A percentile compares a stretch with the other conserved stretches of the same genome.
Evolutionary conservation across 1,140 invertebrate species (phyloP).

Genomic region (Scaptodrosophila lebanonensis): DNA sequence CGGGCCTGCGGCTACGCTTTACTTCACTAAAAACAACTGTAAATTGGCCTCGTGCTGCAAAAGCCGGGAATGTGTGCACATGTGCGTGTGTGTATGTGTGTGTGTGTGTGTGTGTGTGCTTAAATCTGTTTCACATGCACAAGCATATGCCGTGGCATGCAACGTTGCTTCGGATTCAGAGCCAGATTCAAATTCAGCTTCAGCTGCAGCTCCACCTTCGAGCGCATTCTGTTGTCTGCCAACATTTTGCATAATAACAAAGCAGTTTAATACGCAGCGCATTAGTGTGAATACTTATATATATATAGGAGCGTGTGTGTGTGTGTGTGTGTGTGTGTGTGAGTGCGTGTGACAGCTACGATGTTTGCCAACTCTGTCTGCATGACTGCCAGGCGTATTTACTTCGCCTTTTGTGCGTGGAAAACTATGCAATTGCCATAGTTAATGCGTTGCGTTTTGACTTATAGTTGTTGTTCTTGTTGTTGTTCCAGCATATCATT

Average conservation of each 20-base stretch:
- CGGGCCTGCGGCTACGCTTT: conserved; percentile 51
- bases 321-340: conserved; percentile 44
- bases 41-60: too few relatives aligned
- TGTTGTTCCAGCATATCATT: neutral
- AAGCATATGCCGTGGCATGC: conserved; percentile 44
- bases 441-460: conserved; percentile 60
- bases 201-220: too few relatives aligned
- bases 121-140: conserved; percentile 1
- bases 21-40: conserved; percentile 44
- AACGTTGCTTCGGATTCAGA: too few relatives aligned
- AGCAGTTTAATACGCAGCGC: conserved; percentile 47
- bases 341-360: conserved; percentile 28
- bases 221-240: neutral
- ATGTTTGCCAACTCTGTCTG: conserved; percentile 29
- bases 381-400: conserved; percentile 22
- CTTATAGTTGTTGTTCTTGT: too few relatives aligned
- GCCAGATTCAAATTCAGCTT: too few relatives aligned
- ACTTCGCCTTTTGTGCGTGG: conserved; percentile 35
- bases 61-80: neutral
- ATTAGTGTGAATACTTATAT: conserved; percentile 43
- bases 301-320: neutral
- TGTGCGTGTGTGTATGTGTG: conserved; percentile 37
- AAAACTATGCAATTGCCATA: conserved; percentile 40
- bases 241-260: conserved; percentile 13
- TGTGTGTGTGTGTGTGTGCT: conserved; percentile 11